Conservation (phyloP, 2,797 vertebrate genomes). For the Schizothorax lantsangensis region DNA sequence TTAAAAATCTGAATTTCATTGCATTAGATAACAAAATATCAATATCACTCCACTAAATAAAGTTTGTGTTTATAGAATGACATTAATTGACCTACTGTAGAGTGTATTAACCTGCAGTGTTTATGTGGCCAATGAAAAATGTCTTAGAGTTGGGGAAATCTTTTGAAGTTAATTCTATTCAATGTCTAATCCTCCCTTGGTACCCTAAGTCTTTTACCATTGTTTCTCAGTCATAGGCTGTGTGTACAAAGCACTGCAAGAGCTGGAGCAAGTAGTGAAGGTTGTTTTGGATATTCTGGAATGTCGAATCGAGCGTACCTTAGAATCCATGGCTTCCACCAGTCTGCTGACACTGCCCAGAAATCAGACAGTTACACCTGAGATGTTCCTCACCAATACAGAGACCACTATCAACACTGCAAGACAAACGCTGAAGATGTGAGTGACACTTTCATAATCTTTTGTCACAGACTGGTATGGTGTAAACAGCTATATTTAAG, state of each 20-base stretch:
- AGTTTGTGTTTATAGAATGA: background rate
- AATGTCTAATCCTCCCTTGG: background rate
- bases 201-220: conserved; percentile 2
- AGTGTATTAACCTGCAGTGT: background rate
- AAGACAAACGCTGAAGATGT: conserved; percentile 73
- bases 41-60: background rate
- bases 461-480: background rate
- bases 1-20: background rate
- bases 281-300: conserved; percentile 77
- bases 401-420: conserved; percentile 67
- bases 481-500: background rate
- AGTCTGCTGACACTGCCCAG: conserved; percentile 77
- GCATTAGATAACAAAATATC: background rate
- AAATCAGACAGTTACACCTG: conserved; percentile 70
- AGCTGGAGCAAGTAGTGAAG: conserved; percentile 76
- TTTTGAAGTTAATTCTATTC: background rate
- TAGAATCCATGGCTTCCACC: conserved; percentile 75
- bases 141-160: background rate
- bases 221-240: conserved; percentile 72
- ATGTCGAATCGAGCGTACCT: conserved; percentile 78
- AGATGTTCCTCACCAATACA: conserved; percentile 75
- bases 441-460: conserved; percentile 35
- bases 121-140: background rate
- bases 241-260: conserved; percentile 71
- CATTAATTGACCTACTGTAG: background rate